These are phyloP conservation scores for Syrista parreyssii DNA, from an alignment of 2,888 invertebrate species.

Conservation along the genomic window DNA sequence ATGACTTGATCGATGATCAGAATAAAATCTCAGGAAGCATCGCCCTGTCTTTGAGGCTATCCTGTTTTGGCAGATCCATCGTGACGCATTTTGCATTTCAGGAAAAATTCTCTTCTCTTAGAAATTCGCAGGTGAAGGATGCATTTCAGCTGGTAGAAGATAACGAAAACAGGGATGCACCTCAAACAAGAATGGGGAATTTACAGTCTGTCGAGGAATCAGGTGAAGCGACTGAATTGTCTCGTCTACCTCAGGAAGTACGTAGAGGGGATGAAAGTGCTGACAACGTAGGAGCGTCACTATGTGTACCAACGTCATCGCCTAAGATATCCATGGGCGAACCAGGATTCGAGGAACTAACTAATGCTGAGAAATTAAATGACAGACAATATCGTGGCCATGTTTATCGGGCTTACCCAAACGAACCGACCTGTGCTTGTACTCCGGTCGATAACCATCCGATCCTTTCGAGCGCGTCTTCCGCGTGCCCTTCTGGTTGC, in stretches of 20 bases:
- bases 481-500: constrained; percentile 46
- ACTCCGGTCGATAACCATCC: not conserved
- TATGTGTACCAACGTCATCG: constrained; percentile 37
- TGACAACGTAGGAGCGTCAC: not conserved
- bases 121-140: constrained; percentile 29
- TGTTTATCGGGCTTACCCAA: constrained; percentile 46
- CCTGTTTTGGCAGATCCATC: constrained; percentile 47
- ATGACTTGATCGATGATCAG: constrained; percentile 31
- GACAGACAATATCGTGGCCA: constrained; percentile 45
- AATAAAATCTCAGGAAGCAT: constrained; percentile 39
- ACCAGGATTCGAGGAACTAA: constrained; percentile 44
- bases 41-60: constrained; percentile 40
- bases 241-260: constrained; percentile 7
- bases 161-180: not conserved
- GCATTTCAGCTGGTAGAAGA: not conserved
- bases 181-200: not conserved
- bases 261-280: not conserved
- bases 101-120: constrained; percentile 35
- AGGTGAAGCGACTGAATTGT: constrained; percentile 1
- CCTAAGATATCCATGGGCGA: constrained; percentile 39
- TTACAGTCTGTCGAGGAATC: not conserved
- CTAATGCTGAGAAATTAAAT: constrained; percentile 54
- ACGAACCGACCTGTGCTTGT: constrained; percentile 51
- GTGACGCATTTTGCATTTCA: constrained; percentile 42
- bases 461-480: constrained; percentile 22